Percentiles rank a stretch among this genome's conserved stretches.
These are phyloP conservation scores for Trissoscelio sp. DNA, from an alignment of 2,888 invertebrate genomes.

Conservation along the genomic window DNA sequence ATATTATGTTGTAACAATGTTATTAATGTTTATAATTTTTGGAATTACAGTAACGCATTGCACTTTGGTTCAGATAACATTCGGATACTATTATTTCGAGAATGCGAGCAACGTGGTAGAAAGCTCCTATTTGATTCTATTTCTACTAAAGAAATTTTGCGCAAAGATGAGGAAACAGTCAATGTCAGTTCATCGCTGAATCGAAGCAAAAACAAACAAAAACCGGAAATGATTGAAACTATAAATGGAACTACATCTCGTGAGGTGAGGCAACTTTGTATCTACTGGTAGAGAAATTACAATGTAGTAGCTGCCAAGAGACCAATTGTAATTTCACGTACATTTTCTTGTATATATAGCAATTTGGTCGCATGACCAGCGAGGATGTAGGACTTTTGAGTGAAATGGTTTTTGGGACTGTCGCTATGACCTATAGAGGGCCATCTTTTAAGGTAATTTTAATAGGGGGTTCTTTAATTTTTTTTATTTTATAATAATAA, in stretches of 20 bases:
- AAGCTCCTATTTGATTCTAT: conserved; percentile 93
- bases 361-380: conserved; percentile 84
- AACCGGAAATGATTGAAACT: conserved; percentile 84
- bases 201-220: conserved; percentile 51
- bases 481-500: conserved; percentile 56
- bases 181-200: conserved; percentile 45
- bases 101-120: conserved; percentile 92
- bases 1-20: too few species aligned
- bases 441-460: conserved; percentile 90
- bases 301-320: conserved; percentile 6
- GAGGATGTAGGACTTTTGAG: conserved; percentile 90
- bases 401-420: conserved; percentile 96
- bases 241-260: conserved; percentile 86
- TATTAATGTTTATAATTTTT: not conserved
- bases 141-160: conserved; percentile 86
- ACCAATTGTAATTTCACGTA: not conserved
- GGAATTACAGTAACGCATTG: conserved; percentile 84
- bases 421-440: conserved; percentile 94
- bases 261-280: conserved; percentile 84
- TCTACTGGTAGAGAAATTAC: not conserved
- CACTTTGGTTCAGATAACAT: conserved; percentile 90
- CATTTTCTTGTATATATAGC: conserved; percentile 69
- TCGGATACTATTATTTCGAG: conserved; percentile 92
- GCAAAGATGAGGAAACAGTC: conserved; percentile 64
- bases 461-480: not conserved